Evolutionary conservation across 2,113 vertebrate genomes (phyloP).

Genomic region (Hemichromis elongatus): DNA sequence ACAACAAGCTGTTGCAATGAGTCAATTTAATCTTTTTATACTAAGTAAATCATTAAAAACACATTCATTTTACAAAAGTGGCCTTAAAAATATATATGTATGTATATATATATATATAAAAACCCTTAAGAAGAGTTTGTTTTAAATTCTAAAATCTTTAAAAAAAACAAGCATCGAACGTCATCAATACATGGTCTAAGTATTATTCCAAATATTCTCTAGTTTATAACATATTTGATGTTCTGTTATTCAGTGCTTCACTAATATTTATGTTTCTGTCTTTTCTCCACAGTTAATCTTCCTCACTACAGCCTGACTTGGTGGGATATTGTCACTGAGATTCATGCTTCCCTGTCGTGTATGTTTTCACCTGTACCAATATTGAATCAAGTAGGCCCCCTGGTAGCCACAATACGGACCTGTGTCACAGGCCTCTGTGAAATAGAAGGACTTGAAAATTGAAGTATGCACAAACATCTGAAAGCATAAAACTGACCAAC

Average conservation of each 20-base stretch:
- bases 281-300: not conserved
- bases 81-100: no score
- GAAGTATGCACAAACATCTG: not conserved
- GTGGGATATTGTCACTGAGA: not conserved
- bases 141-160: no score
- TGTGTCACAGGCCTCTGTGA: not conserved
- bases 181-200: no score
- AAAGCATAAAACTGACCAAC: not conserved
- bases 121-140: no score
- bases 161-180: no score
- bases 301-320: not conserved
- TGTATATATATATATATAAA: no score
- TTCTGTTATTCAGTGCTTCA: not conserved
- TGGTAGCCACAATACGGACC: not conserved
- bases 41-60: no score
- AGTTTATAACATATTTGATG: not conserved
- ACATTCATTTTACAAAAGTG: no score
- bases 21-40: no score
- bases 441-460: not conserved
- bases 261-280: not conserved
- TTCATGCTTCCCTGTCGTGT: not conserved
- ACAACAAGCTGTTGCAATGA: no score
- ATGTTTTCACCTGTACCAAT: not conserved
- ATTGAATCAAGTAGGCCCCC: not conserved
- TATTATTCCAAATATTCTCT: no score